Base-by-base conservation (phyloP, 2,797 vertebrate genomes). In the Monodelphis domestica region DNA sequence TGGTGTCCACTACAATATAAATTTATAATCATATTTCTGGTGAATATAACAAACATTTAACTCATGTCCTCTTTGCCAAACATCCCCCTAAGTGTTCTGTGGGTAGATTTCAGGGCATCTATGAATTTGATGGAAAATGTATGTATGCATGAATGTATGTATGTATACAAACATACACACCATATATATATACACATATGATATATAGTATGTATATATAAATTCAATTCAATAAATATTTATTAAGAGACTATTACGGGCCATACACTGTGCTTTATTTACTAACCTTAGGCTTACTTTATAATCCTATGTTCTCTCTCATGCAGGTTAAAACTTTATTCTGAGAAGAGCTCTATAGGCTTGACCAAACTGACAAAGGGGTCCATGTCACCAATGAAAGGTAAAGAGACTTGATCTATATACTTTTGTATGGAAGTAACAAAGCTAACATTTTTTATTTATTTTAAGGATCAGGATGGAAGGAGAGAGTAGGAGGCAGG, bases 341-440 rank as follows among this genome's bases (percentile, higher is more conserved):
- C 38, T 84, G 38, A 94, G 54, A 96, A 96, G 93, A 96, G 94
- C 92, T 95, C 97, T 97, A 89, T 94, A 96, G 70, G 9, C 21
- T 84, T 84, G 26, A 84, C 38, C 63, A 78, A 21, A 38, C 0
- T 84, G 70, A 84, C 24, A 50, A 78, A 78, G 21, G 1, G 38
- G 24, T 24, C 38, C 70, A 50, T 45, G 38, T 50, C 70, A 45
- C 38, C 45, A 11, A 59, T n/a, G 30, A 84, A 26, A n/a, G 57
- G 26, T 78, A 38, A 70, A 17, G 6, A 38, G n/a, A 10, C 70
- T 21, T 84, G 38, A 45, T 97, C 63, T 97, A 91, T 96, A 54
- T 88, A 89, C 30, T 97, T 84, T 29, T 94, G 92, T 91, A 96
- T 97, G 97, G 94, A 92, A 97, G 97, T 53, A 97, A 96, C 95